These are phyloP conservation scores for Amiota minor DNA, from an alignment of 2,888 invertebrate genomes.

Conservation along the genomic window DNA sequence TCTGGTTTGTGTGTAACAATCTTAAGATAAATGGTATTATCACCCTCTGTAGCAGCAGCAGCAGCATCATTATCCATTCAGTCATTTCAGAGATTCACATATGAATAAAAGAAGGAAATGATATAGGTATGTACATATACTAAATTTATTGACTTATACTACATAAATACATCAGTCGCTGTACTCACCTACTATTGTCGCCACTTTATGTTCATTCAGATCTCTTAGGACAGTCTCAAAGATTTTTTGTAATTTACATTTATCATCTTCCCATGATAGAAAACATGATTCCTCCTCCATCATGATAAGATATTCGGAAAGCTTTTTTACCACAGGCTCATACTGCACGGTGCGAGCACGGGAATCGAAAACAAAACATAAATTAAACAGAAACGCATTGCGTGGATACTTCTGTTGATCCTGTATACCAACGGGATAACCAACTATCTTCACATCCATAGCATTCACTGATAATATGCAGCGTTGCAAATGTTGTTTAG, in stretches of 20 bases:
- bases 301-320: slow-evolving; percentile 91
- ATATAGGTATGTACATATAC: neutral
- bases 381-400: slow-evolving; percentile 95
- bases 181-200: slow-evolving; percentile 81
- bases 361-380: slow-evolving; percentile 94
- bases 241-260: slow-evolving; percentile 82
- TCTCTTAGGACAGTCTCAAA: slow-evolving; percentile 86
- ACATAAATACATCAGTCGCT: neutral
- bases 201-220: slow-evolving; percentile 85
- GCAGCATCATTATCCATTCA: too few relatives aligned
- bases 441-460: slow-evolving; percentile 89
- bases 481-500: slow-evolving; percentile 91
- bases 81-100: too few relatives aligned
- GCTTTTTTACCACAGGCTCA: slow-evolving; percentile 94
- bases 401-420: slow-evolving; percentile 90
- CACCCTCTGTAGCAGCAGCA: slow-evolving; percentile 78
- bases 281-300: slow-evolving; percentile 91
- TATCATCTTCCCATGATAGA: slow-evolving; percentile 80
- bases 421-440: slow-evolving; percentile 92
- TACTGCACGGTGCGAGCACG: slow-evolving; percentile 92
- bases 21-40: slow-evolving; percentile 91
- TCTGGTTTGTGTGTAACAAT: slow-evolving; percentile 87
- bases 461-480: slow-evolving; percentile 91
- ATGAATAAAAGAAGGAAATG: slow-evolving; percentile 52
- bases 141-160: neutral